These are phyloP conservation scores for Hoplostethus atlanticus DNA, from an alignment of 2,797 vertebrate genomes.

Conservation along the genomic window DNA sequence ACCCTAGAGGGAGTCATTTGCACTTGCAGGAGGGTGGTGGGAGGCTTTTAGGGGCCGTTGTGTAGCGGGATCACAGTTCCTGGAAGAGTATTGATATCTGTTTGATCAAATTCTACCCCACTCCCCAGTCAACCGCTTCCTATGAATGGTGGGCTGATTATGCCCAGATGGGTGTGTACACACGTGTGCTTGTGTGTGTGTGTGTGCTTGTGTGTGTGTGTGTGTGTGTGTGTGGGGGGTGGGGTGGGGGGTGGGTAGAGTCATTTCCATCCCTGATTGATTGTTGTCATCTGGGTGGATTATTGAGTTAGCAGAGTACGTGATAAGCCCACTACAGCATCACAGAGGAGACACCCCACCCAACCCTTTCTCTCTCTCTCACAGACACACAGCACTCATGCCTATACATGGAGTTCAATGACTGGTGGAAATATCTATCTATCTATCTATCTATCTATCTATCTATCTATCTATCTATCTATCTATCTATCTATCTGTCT, in stretches of 20 bases:
- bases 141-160: slow-evolving; percentile 76
- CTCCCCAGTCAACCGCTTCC: slow-evolving; percentile 75
- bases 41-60: slow-evolving; percentile 81
- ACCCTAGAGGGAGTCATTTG: slow-evolving; percentile 78
- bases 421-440: slow-evolving; percentile 35
- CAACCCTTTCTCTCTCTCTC: neutral
- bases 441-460: too few relatives aligned
- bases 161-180: slow-evolving; percentile 37
- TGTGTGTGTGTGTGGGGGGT: slow-evolving; percentile 29
- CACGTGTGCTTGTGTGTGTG: slow-evolving; percentile 12
- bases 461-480: too few relatives aligned
- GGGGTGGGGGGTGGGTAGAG: slow-evolving; percentile 25
- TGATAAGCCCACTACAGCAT: slow-evolving; percentile 67
- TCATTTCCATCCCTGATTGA: slow-evolving; percentile 72
- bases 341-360: slow-evolving; percentile 40
- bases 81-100: slow-evolving; percentile 79
- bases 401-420: slow-evolving; percentile 48
- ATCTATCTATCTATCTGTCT: too few relatives aligned
- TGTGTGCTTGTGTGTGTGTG: slow-evolving; percentile 44
- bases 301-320: slow-evolving; percentile 77
- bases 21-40: slow-evolving; percentile 60
- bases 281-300: slow-evolving; percentile 79
- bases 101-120: slow-evolving; percentile 84
- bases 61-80: slow-evolving; percentile 73
- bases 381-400: slow-evolving; percentile 25